phyloP scores from a whole-genome alignment of 1,140 invertebrate genomes.

The Melitaea cinxia region DNA sequence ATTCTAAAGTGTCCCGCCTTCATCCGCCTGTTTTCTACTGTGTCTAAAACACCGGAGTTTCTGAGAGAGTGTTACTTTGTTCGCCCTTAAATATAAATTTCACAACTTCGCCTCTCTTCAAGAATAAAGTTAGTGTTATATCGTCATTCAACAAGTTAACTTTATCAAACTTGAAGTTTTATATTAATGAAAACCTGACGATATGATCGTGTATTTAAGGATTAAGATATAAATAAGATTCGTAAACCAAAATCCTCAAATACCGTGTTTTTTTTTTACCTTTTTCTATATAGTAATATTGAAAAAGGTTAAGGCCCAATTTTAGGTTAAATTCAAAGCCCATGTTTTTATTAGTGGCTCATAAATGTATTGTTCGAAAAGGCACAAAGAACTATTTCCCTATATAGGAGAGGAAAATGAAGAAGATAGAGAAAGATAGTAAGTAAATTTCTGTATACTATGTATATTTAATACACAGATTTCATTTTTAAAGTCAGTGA shows the following conservation, averaged over 20 bases:
- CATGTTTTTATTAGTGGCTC: no score
- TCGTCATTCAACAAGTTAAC: slow-evolving; percentile 62
- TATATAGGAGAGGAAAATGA: no score
- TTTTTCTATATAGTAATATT: no score
- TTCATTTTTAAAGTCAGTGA: neutral
- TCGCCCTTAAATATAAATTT: slow-evolving; percentile 74
- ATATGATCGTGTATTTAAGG: neutral
- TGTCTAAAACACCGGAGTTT: slow-evolving; percentile 57
- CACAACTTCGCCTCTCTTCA: slow-evolving; percentile 55
- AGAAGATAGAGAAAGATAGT: no score
- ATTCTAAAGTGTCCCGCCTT: slow-evolving; percentile 66
- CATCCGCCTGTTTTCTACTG: slow-evolving; percentile 53
- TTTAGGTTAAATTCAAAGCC: no score
- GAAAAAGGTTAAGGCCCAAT: no score
- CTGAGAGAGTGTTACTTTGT: slow-evolving; percentile 61
- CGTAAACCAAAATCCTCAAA: no score
- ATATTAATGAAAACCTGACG: neutral
- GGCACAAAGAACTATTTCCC: no score
- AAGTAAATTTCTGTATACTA: no score
- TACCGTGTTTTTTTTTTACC: no score
- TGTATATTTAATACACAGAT: neutral
- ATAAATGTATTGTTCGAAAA: no score
- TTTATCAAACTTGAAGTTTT: slow-evolving; percentile 11
- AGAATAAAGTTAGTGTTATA: slow-evolving; percentile 63
- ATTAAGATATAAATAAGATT: neutral